These are phyloP conservation scores for Apis mellifera DNA, from an alignment of 1,140 invertebrate species.

Conservation along the genomic window DNA sequence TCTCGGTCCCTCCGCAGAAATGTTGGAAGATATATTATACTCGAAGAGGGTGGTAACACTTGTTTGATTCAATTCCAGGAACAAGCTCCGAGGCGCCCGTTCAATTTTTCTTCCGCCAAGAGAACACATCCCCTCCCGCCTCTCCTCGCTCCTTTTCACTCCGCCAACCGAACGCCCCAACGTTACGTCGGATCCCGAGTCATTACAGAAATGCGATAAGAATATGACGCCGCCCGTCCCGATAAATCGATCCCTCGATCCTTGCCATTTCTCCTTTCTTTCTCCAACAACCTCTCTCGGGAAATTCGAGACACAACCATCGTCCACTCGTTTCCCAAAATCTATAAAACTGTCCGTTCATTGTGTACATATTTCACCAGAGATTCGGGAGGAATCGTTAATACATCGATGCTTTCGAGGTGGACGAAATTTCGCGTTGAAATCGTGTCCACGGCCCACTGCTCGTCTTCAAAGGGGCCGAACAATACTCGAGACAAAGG, in stretches of 20 bases:
- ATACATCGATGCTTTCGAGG: not conserved
- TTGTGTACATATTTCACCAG: no score
- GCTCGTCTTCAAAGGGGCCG: not conserved
- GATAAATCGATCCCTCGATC: constrained; percentile 18
- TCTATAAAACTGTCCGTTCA: no score
- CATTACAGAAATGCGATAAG: constrained; percentile 25
- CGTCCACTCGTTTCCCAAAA: no score
- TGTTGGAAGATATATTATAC: constrained; percentile 73
- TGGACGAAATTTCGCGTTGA: no score
- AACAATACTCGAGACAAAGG: not conserved
- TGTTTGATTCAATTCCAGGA: constrained; percentile 77
- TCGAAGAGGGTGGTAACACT: constrained; percentile 73
- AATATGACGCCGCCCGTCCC: not conserved
- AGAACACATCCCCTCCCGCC: constrained; percentile 47
- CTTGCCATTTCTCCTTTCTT: not conserved
- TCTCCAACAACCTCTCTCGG: not conserved
- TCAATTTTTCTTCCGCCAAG: constrained; percentile 71
- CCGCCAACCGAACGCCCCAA: no score
- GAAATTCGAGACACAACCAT: no score
- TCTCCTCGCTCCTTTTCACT: not conserved
- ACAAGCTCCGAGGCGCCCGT: constrained; percentile 65
- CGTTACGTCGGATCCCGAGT: constrained; percentile 29
- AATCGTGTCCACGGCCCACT: not conserved
- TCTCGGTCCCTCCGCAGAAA: constrained; percentile 67
- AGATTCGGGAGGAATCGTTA: no score